Base-by-base conservation (phyloP, 2,113 vertebrate species). In the Pterophyllum scalare region DNA sequence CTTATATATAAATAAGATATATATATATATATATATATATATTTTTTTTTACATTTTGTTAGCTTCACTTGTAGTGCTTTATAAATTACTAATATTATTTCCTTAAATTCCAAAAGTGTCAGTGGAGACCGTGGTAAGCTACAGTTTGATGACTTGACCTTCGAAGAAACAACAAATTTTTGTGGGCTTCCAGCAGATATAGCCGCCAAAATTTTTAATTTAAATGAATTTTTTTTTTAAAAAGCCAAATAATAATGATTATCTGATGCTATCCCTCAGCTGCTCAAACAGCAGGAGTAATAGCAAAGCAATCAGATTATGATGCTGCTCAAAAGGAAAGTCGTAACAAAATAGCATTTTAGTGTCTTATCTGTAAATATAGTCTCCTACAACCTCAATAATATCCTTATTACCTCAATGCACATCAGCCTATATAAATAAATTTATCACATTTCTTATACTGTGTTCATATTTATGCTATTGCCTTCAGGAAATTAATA, bases 221-320 rank as follows among this genome's bases (percentile, higher is more conserved):
- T 15, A 49, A 17, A 49, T 17, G 14, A 49, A 49, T 49, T 33
- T 31, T 6, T 33, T 6, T n/a, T n/a, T n/a, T n/a, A n/a, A 35
- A 40, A 67, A 12, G 64, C 0, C 2, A 49, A 28, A 24, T 49
- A 22, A 28, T 67, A 2, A 70, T 28, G 49, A 52, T 52, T 52
- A 15, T 52, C 24, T 17, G 49, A 46, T 5, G 6, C 17, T 19
- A 28, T 28, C 28, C 28, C 3, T 28, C 13, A 15, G 14, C 13
- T 46, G 15, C 43, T 31, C 3, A 70, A 28, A 43, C 19, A 9
- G 43, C 65, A 52, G 52, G n/a, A 1, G 62, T 46, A 26, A 7
- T 10, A 70, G 20, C 49, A 19, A 26, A 72, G 65, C 0, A 72
- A 72, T 0, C 43, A 31, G 52, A 31, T 0, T 52, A 31, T 0